Percentiles rank a stretch among this genome's conserved stretches.
These are phyloP conservation scores for Eretmochelys imbricata DNA, from an alignment of 2,113 vertebrate species.

Conservation along the genomic window DNA sequence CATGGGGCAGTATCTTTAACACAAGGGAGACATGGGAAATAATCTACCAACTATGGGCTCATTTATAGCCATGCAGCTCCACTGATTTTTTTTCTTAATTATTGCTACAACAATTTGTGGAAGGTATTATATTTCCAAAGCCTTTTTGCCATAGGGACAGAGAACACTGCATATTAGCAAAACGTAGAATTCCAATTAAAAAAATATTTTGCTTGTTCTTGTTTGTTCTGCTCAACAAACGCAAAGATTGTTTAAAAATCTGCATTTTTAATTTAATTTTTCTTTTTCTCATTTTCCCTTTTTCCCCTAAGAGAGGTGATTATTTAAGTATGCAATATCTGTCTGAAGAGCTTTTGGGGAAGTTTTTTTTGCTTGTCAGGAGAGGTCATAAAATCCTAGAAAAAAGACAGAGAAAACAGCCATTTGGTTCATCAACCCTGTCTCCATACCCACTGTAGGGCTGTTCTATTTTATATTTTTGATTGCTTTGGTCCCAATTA, in stretches of 20 bases:
- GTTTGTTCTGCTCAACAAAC: neutral
- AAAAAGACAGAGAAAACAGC: neutral
- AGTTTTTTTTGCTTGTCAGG: neutral
- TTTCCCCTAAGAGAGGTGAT: neutral
- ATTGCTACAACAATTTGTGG: neutral
- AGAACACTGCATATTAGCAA: neutral
- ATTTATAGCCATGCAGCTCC: neutral
- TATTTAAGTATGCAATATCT: neutral
- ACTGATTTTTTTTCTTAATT: neutral
- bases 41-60: neutral
- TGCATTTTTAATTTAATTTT: neutral
- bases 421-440: neutral
- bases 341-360: neutral
- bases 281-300: neutral
- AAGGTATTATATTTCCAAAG: neutral
- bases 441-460: neutral
- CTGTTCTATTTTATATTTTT: neutral
- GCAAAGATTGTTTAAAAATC: neutral
- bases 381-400: neutral
- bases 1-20: neutral
- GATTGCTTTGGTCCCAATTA: neutral
- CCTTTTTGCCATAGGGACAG: neutral
- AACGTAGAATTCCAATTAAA: neutral
- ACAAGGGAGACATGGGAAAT: neutral
- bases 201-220: neutral